A percentile compares a stretch with the other conserved stretches of the same genome.
Conservation (phyloP, 2,888 invertebrate species). For the Plebejus anna region DNA sequence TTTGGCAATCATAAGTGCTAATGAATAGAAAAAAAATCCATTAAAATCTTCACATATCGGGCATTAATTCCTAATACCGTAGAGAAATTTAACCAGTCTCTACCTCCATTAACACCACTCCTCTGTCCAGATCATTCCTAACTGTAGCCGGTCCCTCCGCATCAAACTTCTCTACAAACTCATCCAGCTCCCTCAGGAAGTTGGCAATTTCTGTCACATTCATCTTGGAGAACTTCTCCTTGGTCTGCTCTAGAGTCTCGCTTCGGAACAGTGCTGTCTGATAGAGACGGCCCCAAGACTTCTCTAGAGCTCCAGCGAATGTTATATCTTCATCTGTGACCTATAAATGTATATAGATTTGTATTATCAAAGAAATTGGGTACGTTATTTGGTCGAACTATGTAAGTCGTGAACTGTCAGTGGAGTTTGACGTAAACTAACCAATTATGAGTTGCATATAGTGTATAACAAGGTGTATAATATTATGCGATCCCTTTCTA, state of each 20-base stretch:
- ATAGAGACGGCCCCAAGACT: slow-evolving; percentile 85
- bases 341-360: slow-evolving; percentile 43
- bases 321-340: slow-evolving; percentile 76
- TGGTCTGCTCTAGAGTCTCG: slow-evolving; percentile 87
- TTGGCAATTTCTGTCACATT: slow-evolving; percentile 87
- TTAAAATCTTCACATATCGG: too few relatives aligned
- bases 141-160: slow-evolving; percentile 89
- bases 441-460: too few relatives aligned
- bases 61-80: too few relatives aligned
- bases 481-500: too few relatives aligned
- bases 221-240: slow-evolving; percentile 90
- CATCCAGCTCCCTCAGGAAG: slow-evolving; percentile 81
- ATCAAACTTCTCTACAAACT: slow-evolving; percentile 87
- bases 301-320: slow-evolving; percentile 81
- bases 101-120: slow-evolving; percentile 85
- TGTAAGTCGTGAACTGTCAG: too few relatives aligned
- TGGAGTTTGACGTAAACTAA: too few relatives aligned
- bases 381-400: too few relatives aligned
- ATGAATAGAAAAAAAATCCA: too few relatives aligned
- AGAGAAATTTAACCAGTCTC: too few relatives aligned
- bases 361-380: background rate
- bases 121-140: slow-evolving; percentile 87
- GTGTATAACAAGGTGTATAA: too few relatives aligned
- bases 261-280: slow-evolving; percentile 84
- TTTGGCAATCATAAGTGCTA: too few relatives aligned